Evolutionary conservation across 1,140 invertebrate genomes (phyloP), one percentile per base, ranked within the genome.

Genomic region (Drosophila serrata): DNA sequence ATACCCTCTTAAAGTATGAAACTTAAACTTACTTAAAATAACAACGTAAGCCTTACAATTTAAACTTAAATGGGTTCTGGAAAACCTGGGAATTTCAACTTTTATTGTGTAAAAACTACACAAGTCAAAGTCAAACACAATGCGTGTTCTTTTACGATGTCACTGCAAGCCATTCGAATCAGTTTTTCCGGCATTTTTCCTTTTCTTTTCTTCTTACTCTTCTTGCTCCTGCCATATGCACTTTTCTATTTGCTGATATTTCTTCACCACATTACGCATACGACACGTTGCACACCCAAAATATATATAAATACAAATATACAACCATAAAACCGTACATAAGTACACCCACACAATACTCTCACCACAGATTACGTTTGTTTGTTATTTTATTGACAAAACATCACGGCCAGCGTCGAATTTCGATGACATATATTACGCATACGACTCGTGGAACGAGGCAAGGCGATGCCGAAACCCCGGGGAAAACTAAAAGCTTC

Each of bases 301-400:
- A 48, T 48, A 48, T 0, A 3, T n/a, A n/a, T 0, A 45, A 11
- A 45, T 6, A 43, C 7, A 43, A 8, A 22, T 7, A 35, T 9
- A 35, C 17, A 33, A 9, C 49, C 49, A 33, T 19, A 51, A 33
- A 51, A 53, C n/a, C 31, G 13, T 35, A 57, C n/a, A n/a, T n/a
- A n/a, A n/a, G n/a, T n/a, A n/a, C 35, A 12, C 31, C 12, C 31
- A 55, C 31, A 40, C 37, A 17, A 11, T 49, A 27, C 55, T 13
- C 29, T 24, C 19, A 27, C 27, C 57, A 40, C 62, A 65, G 62
- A 62, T 63, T 65, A 29, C 58, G 33, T 42, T 74, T 46, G 43
- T 63, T 75, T 76, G 60, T 65, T 65, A 51, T 76, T 75, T 76
- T 76, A 76, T 76, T 76, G 74, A 76, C 70, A 76, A 76, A 76